Percentiles rank a stretch among this genome's conserved stretches.
These are phyloP conservation scores for Solenopsis fugax DNA, from an alignment of 1,140 invertebrate genomes.

Conservation along the genomic window DNA sequence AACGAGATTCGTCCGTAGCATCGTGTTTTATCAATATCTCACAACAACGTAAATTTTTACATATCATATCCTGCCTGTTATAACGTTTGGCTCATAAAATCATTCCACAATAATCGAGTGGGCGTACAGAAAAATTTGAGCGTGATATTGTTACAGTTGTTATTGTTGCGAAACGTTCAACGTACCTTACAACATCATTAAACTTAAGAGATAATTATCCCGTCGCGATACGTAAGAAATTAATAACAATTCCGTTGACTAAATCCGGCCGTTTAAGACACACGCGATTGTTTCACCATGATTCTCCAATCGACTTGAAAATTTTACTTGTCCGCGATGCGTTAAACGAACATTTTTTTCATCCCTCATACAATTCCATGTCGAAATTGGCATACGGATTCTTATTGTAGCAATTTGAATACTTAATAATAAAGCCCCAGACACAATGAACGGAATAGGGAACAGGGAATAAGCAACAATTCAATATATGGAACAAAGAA, in stretches of 20 bases:
- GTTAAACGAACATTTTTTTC: constrained; percentile 12
- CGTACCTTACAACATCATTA: not conserved
- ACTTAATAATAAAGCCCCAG: not conserved
- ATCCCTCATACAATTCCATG: too few species aligned
- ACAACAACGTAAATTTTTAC: not conserved
- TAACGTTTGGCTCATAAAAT: not conserved
- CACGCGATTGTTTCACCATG: not conserved
- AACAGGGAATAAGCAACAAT: too few species aligned
- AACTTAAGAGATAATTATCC: not conserved
- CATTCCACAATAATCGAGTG: not conserved
- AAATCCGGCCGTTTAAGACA: not conserved
- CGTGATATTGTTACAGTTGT: not conserved
- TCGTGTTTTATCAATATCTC: not conserved
- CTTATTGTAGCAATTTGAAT: constrained; percentile 23
- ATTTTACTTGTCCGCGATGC: not conserved
- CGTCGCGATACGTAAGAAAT: not conserved
- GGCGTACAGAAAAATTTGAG: not conserved
- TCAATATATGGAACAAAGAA: too few species aligned
- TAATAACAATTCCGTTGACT: not conserved
- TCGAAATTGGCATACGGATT: not conserved
- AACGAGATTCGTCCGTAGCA: not conserved
- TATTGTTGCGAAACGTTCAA: not conserved
- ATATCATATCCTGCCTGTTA: not conserved
- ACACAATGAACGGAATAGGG: too few species aligned
- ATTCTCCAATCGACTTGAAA: not conserved